Percentiles rank a stretch among this genome's conserved stretches.
phyloP scores from a whole-genome alignment of 1,140 invertebrate species.

The Hypsibius dujardini region DNA sequence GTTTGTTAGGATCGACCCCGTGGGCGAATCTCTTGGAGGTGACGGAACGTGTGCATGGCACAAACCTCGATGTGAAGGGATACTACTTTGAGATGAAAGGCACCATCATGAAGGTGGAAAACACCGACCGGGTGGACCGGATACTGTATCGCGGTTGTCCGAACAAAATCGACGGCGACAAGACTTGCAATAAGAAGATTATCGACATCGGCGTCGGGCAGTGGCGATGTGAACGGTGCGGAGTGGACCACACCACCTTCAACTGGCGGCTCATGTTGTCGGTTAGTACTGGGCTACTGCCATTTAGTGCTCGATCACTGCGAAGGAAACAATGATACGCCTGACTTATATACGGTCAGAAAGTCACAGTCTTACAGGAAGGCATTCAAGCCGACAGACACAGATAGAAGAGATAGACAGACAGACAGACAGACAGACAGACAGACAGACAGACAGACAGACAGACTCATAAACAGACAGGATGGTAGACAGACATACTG shows the following conservation, averaged over 20 bases:
- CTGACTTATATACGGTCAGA: too few species aligned
- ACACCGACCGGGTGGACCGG: constrained; percentile 54
- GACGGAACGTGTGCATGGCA: constrained; percentile 24
- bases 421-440: too few species aligned
- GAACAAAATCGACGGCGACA: constrained; percentile 32
- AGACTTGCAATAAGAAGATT: constrained; percentile 77
- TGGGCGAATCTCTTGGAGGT: neutral
- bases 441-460: too few species aligned
- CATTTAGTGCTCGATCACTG: too few species aligned
- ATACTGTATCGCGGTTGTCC: constrained; percentile 82
- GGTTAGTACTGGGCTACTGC: too few species aligned
- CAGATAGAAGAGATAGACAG: too few species aligned
- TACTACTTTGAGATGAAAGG: constrained; percentile 58
- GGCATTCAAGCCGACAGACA: too few species aligned
- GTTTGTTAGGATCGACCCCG: constrained; percentile 4
- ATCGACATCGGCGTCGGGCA: constrained; percentile 66
- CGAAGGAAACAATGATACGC: too few species aligned
- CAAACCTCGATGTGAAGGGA: constrained; percentile 45
- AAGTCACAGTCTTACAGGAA: too few species aligned
- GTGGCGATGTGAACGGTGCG: constrained; percentile 11
- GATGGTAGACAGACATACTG: too few species aligned
- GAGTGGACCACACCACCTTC: neutral
- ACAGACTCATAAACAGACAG: too few species aligned
- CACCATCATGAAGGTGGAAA: constrained; percentile 46
- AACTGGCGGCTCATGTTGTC: neutral